Base-by-base conservation (phyloP, 1,140 invertebrate species). In the Trichomalopsis sarcophagae region DNA sequence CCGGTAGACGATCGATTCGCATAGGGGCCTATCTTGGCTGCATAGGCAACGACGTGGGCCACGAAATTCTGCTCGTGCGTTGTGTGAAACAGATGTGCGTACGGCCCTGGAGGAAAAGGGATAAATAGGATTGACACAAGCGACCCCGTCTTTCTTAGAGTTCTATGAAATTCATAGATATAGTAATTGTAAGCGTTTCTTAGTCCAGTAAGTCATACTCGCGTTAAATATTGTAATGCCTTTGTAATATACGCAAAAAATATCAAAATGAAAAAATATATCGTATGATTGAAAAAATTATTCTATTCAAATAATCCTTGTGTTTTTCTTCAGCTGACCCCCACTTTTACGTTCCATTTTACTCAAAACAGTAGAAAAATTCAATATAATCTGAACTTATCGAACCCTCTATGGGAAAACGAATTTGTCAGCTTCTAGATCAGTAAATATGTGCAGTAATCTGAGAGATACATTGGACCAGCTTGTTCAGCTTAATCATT, bases 51-150 rank as follows among this genome's bases (percentile, higher is more conserved):
- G 0, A 96, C 97, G 90, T 98, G 96, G n/a, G 96, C 96, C 2
- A 99, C 96, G 91, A 98, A 98, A 89, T 96, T 96, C 91, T 99
- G 98, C 90, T 99, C 98, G 89, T 98, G 97, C 0, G 98, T 95
- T 40, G 95, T 96, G 88, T 97, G 96, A 88, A 99, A 97, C 5
- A 99, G 93, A 92, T 99, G 97, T 0, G 97, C 95, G 93, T 96
- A 96, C 4, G 98, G 97, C 83, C 98, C 98, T 97, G 91, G 21
- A 81, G 68, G 36, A 76, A 81, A 81, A 76, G 27, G 73, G 27
- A 50, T 62, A 62, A 4, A 21, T 62, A 62, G 55, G 21, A 62
- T 62, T n/a, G 55, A 62, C 55, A 62, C 3, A 62, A 62, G 17
- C 55, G 55, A 62, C 2, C 55, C 7, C n/a, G 55, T 62, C 55